These are phyloP conservation scores for Caenorhabditis sp. DNA, from an alignment of 2,888 invertebrate species.

Conservation along the genomic window DNA sequence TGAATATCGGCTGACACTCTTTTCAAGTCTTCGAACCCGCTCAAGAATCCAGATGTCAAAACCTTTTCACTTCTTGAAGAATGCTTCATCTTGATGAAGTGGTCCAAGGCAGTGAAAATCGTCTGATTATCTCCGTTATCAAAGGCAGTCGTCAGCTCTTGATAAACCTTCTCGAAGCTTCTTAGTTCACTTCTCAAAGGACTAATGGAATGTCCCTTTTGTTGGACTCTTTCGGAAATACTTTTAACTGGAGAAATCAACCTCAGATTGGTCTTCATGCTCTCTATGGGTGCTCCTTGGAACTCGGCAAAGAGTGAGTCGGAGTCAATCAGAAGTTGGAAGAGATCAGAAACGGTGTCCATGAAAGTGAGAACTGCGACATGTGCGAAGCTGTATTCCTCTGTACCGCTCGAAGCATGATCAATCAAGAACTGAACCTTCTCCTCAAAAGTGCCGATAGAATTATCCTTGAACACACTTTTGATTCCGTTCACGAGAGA, in stretches of 20 bases:
- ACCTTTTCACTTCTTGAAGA: not conserved
- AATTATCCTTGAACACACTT: not conserved
- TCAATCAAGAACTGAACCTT: not conserved
- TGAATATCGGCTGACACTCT: not conserved
- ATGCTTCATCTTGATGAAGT: not conserved
- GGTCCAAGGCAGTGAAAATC: not conserved
- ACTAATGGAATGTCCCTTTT: not conserved
- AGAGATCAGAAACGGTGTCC: no score
- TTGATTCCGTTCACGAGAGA: not conserved
- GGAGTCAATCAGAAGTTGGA: not conserved
- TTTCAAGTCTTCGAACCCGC: constrained; percentile 21
- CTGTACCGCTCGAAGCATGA: no score
- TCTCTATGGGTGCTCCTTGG: not conserved
- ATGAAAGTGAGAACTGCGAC: no score
- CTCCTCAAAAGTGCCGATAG: not conserved
- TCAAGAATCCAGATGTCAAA: not conserved
- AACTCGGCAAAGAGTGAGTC: not conserved
- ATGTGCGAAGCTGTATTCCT: no score
- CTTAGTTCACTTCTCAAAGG: not conserved
- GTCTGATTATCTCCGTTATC: not conserved
- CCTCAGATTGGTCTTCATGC: no score
- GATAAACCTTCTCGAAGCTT: not conserved
- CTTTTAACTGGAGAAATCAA: not conserved
- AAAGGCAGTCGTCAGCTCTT: not conserved
- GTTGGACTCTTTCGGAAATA: not conserved